Conservation (phyloP, 2,113 vertebrate species). For the Mormoops blainvillei region DNA sequence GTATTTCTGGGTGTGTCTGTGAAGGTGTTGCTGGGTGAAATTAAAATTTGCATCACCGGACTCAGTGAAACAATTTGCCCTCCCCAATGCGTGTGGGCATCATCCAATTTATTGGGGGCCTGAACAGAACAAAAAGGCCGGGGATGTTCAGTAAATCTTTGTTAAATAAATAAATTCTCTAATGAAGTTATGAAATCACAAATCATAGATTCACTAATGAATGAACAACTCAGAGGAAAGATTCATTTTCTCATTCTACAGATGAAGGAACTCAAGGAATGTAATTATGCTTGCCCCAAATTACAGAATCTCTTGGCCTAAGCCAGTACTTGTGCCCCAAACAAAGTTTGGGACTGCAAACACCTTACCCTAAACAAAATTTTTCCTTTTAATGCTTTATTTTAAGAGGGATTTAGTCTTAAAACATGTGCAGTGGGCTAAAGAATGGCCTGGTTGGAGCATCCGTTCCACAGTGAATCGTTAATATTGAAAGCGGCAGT, state of each 20-base stretch:
- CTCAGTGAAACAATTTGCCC: background rate
- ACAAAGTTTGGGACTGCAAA: background rate
- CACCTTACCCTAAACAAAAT: background rate
- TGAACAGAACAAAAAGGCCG: background rate
- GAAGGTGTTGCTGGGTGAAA: background rate
- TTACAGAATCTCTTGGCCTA: background rate
- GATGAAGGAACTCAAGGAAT: background rate
- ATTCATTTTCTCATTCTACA: background rate
- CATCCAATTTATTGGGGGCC: background rate
- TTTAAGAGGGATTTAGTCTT: background rate
- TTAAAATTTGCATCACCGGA: background rate
- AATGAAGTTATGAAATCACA: background rate
- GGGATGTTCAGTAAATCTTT: background rate
- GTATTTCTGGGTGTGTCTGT: background rate
- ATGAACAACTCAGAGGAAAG: background rate
- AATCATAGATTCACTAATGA: background rate
- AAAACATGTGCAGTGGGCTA: background rate
- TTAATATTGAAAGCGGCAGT: background rate
- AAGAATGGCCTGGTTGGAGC: background rate
- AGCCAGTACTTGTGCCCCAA: background rate
- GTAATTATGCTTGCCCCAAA: background rate
- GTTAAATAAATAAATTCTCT: background rate
- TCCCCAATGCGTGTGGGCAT: background rate
- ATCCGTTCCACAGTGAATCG: background rate
- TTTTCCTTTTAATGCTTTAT: background rate